Base-by-base conservation (phyloP, 1,140 invertebrate genomes). In the Periplaneta americana region DNA sequence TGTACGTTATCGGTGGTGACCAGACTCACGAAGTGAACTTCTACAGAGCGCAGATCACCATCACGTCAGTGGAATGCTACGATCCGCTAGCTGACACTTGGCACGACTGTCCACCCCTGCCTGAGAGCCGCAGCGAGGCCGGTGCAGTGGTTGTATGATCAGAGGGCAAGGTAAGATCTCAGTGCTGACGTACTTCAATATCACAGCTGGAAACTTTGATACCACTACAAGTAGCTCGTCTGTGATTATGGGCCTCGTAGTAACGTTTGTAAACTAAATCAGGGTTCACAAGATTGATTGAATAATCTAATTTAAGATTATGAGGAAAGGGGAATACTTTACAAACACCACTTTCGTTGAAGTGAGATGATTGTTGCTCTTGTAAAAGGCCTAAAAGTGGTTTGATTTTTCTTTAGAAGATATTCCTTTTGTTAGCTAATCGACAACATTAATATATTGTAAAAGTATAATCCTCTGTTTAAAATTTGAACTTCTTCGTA, bases 1-100 rank as follows among this genome's bases (percentile, higher is more conserved):
- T 98, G 2, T 97, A 96, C 85, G 93, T 96, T 17, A 95, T 96
- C 84, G 96, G 96, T 5, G 96, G 96, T n/a, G 92, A 94, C 87
- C 90, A 92, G 89, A 92, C 91, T 2, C 91, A 91, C 83, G 93
- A 95, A 87, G 93, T 94, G 18, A 93, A 95, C 87, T 96, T 96
- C 87, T 96, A 96, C 88, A 91, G 95, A 84, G 94, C 94, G 22
- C 95, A 95, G 87, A 92, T 93, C 80, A 96, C 95, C 18, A 93
- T 97, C 75, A 92, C 93, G 79, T 92, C 93, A 48, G 94, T 96
- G 0, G 96, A 97, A 87, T 91, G 94, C 84, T 97, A 94, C 87
- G 94, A 97, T 89, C 96, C 96, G 4, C 88, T 92, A 74, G 92
- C 91, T 6, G 93, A 96, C 85, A 89, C 89, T 37, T 98, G 97